Evolutionary conservation across 2,797 vertebrate genomes (phyloP).

Genomic region (Vespertilio murinus): DNA sequence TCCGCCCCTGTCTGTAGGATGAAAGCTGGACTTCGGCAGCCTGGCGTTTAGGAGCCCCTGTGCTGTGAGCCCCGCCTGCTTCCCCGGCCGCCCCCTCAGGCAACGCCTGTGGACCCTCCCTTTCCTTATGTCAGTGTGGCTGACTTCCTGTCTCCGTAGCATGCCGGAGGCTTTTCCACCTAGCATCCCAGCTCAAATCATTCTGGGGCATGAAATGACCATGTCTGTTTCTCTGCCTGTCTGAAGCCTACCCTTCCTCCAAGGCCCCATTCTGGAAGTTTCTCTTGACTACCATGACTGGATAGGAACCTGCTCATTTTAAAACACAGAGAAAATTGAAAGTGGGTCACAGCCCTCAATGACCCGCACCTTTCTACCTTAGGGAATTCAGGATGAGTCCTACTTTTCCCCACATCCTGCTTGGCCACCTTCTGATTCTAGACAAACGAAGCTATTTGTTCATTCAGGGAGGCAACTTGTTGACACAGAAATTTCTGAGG

Average conservation of each 20-base stretch:
- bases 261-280: neutral
- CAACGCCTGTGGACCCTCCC: neutral
- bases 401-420: neutral
- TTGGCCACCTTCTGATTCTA: neutral
- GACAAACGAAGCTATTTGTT: neutral
- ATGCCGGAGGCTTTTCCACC: neutral
- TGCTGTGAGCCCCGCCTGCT: neutral
- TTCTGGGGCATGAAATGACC: neutral
- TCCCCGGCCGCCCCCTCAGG: neutral
- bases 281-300: neutral
- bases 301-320: neutral
- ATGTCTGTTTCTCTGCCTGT: neutral
- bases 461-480: neutral
- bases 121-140: neutral
- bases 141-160: neutral
- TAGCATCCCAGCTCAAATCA: neutral
- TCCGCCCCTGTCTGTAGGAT: neutral
- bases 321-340: neutral
- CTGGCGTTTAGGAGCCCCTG: neutral
- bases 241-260: neutral
- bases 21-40: neutral
- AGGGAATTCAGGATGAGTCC: neutral
- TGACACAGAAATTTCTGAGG: neutral
- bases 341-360: neutral
- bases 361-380: neutral